Conservation (phyloP, 2,888 invertebrate species). For the Drosophila affinis region DNA sequence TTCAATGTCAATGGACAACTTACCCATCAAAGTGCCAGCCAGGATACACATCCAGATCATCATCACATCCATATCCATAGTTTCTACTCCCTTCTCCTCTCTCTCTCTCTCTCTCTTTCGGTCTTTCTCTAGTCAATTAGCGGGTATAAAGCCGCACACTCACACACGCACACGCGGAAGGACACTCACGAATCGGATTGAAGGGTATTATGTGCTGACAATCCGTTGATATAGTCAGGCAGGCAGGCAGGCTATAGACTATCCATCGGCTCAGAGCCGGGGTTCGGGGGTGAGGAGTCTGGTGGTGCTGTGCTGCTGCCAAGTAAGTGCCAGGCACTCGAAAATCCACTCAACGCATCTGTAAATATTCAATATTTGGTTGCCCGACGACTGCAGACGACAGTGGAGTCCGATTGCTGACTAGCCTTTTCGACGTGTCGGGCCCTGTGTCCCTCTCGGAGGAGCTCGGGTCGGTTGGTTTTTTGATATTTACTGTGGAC, state of each 20-base stretch:
- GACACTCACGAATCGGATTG: constrained; percentile 1
- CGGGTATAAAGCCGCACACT: constrained; percentile 38
- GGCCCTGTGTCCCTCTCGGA: background rate
- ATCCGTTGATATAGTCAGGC: constrained; percentile 18
- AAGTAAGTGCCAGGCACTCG: constrained; percentile 76
- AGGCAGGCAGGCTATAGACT: background rate
- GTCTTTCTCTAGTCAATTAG: constrained; percentile 60
- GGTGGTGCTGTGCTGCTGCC: constrained; percentile 17
- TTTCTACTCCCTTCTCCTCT: constrained; percentile 28
- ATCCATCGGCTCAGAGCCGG: background rate
- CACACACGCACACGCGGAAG: constrained; percentile 11
- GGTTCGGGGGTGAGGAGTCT: background rate
- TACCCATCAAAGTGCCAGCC: constrained; percentile 48
- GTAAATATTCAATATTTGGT: constrained; percentile 81
- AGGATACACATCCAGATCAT: constrained; percentile 40
- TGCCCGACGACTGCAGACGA: constrained; percentile 32
- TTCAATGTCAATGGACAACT: constrained; percentile 43
- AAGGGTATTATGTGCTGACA: constrained; percentile 23
- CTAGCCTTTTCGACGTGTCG: constrained; percentile 58
- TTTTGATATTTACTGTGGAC: constrained; percentile 66
- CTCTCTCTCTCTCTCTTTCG: constrained; percentile 12
- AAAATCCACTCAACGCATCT: constrained; percentile 77
- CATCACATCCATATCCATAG: constrained; percentile 44
- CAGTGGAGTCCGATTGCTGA: constrained; percentile 28
- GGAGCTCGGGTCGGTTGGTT: background rate